Evolutionary conservation across 2,797 vertebrate genomes (phyloP), one percentile per base, ranked within the genome.

Genomic region (Esox masquinongy): DNA sequence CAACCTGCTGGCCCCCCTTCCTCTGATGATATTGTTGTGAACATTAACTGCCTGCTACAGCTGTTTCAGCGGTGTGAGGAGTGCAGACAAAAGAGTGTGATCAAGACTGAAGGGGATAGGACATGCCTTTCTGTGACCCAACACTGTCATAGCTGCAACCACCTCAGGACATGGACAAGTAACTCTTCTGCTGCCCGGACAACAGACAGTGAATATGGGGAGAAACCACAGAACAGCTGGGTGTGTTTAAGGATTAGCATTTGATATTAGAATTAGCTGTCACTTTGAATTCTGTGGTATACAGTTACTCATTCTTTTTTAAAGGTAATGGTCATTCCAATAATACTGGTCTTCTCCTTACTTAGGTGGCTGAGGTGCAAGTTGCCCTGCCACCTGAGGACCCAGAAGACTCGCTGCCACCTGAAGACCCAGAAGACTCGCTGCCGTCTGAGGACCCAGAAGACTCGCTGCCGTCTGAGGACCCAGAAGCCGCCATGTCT

Each of bases 131-230:
- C 39, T 22, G 36, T 69, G 19, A 47, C n/a, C 68, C 68, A 69
- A 47, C 19, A 69, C 68, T 69, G 68, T 19, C 36, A 69, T 36
- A 22, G 11, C 68, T 69, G 68, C 68, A 69, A 69, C 39, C 68
- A 69, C 19, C 39, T 5, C 26, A 47, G 19, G 36, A 43, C 39
- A 69, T 69, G 39, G 39, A 43, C n/a, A n/a, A 69, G 68, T n/a
- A 39, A 69, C 16, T 0, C 5, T 17, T 68, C 31, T 39, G 3
- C 19, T 47, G 19, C 15, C 34, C 31, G 9, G 31, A 68, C 31
- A 39, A 34, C 0, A 0, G 7, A 11, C 66, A 68, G 1, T 17
- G 29, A 31, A 34, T 36, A 68, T 39, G 66, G 66, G 9, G 66
- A n/a, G 0, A 7, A 68, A 9, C 29, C 7, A 68, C 31, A 68